These are phyloP conservation scores for Stenolophus ochropezus DNA, from an alignment of 2,888 invertebrate species.

Conservation along the genomic window DNA sequence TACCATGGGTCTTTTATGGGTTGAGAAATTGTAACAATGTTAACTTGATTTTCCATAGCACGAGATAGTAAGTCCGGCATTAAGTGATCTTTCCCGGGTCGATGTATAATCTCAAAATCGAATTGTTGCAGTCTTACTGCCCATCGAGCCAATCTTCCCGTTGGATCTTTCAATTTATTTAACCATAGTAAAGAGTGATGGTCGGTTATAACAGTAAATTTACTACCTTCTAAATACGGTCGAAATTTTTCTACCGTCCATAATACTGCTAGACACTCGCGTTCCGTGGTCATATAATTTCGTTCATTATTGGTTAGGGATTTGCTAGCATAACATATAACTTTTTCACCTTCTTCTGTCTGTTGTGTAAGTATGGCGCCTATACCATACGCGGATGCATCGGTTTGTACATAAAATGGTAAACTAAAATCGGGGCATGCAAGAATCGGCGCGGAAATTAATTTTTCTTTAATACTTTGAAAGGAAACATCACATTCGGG, in stretches of 20 bases:
- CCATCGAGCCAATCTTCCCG: constrained; percentile 63
- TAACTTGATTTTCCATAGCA: constrained; percentile 64
- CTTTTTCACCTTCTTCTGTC: constrained; percentile 64
- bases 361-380: constrained; percentile 66
- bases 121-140: neutral
- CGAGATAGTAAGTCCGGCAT: constrained; percentile 60
- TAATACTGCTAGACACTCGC: constrained; percentile 65
- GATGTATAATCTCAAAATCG: neutral
- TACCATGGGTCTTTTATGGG: neutral
- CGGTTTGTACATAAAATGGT: constrained; percentile 62
- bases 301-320: too few relatives aligned
- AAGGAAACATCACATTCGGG: too few relatives aligned
- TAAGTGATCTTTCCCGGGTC: constrained; percentile 65
- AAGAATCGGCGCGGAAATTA: constrained; percentile 63
- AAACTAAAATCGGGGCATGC: constrained; percentile 63
- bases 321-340: too few relatives aligned
- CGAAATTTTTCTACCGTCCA: too few relatives aligned
- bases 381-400: constrained; percentile 67
- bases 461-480: too few relatives aligned
- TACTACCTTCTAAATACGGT: constrained; percentile 66
- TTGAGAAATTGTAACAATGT: constrained; percentile 65
- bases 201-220: constrained; percentile 68
- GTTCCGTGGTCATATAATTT: constrained; percentile 58
- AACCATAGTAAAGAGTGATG: constrained; percentile 69
- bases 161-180: too few relatives aligned